These are phyloP conservation scores for Aleadryas rufinucha DNA, from an alignment of 2,113 vertebrate genomes.

Conservation along the genomic window DNA sequence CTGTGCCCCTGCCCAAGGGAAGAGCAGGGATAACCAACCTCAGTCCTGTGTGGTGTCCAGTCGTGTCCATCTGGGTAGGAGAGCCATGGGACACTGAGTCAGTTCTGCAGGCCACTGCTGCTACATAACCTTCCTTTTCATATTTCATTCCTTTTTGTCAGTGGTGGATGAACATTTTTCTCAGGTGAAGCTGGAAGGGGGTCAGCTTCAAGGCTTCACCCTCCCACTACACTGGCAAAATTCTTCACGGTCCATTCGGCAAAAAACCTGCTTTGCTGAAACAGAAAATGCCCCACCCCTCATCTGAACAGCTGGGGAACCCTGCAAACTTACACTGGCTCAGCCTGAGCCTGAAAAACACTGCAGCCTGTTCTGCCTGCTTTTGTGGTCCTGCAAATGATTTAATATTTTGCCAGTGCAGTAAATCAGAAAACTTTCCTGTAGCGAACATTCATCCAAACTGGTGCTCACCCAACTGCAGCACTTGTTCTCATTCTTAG, in stretches of 20 bases:
- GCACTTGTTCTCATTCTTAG: background rate
- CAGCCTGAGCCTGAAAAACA: background rate
- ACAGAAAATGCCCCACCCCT: background rate
- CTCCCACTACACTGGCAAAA: background rate
- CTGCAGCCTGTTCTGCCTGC: background rate
- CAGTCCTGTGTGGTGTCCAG: accelerated
- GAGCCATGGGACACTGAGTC: accelerated
- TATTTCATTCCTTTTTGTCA: background rate
- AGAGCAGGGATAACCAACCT: background rate
- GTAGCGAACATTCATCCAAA: background rate
- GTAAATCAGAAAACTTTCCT: background rate
- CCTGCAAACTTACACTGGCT: background rate
- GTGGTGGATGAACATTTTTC: accelerated
- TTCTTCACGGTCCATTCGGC: background rate
- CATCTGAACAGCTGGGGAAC: background rate
- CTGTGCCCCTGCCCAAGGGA: background rate
- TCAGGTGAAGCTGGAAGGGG: background rate
- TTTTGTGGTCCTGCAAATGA: background rate
- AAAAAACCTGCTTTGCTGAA: background rate
- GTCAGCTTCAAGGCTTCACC: background rate
- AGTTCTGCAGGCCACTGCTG: background rate
- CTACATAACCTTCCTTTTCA: background rate
- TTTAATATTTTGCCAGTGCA: background rate
- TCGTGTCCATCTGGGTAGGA: background rate
- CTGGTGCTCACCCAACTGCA: background rate